Base-by-base conservation (phyloP, 1,140 invertebrate species). In the Musca domestica region DNA sequence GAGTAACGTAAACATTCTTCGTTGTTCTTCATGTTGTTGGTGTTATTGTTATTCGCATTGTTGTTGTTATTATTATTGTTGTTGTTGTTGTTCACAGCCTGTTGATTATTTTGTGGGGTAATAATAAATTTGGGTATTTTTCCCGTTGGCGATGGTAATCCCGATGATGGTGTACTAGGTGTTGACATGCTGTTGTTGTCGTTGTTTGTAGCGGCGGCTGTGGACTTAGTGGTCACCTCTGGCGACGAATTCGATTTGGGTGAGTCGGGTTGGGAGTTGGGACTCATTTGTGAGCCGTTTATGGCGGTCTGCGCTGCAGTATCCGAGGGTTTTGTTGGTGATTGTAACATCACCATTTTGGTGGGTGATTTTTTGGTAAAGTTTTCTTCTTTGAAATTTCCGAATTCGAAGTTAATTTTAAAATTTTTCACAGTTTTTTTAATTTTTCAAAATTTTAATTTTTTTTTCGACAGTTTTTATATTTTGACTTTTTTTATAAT, bases 281-380 rank as follows among this genome's bases (percentile, higher is more conserved):
- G 78, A 72, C 78, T 81, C 74, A 81, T 73, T 9, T 81, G 73
- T 6, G 71, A 74, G 52, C 71, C 71, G 72, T 74, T 72, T 69
- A 76, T 68, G 12, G 74, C 67, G 27, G 74, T 64, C 67, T 73
- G 65, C 30, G 71, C 68, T 49, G 49, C 76, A 19, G 30, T 61
- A 23, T 80, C 77, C 56, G 71, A 73, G 56, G 71, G 72, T 70
- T 80, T 80, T 64, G 67, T 72, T 54, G 77, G 77, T 71, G 80
- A 80, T 69, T 82, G 80, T 69, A 82, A 70, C 80, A 82, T 82
- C 72, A 82, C 80, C 80, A 82, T 82, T 27, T 69, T 69, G 30
- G 15, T 6, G 20, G 15, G n/a, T 51, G n/a, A 15, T 56, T 56
- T 12, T 25, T 56, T 27, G 14, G 52, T 10, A 25, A 56, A 20